Evolutionary conservation across 2,797 vertebrate species (phyloP).

Genomic region (Mormyrus proboscirostris): DNA sequence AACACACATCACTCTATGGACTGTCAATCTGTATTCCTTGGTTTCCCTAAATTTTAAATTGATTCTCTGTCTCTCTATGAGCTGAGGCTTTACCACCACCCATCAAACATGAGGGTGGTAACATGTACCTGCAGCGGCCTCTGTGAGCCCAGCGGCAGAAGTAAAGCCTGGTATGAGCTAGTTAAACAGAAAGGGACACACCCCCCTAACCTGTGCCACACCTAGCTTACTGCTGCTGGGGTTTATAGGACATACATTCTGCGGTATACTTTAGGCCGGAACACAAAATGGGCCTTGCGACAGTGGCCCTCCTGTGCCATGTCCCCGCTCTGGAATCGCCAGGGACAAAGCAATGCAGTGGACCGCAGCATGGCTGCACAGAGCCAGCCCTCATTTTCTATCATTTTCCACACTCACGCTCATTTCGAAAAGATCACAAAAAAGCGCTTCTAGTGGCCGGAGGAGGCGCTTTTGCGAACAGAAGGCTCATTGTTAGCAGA

Average conservation of each 20-base stretch:
- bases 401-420: conserved; percentile 8
- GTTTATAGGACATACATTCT: neutral
- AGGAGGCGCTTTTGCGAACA: conserved; percentile 26
- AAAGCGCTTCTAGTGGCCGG: conserved; percentile 3
- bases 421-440: conserved; percentile 15
- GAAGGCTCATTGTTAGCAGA: conserved; percentile 33
- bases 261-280: neutral
- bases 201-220: too few species aligned
- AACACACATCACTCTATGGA: neutral
- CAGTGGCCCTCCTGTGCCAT: neutral
- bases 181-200: neutral
- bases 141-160: neutral
- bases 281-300: neutral
- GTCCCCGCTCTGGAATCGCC: neutral
- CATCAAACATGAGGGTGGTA: neutral
- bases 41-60: neutral
- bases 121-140: neutral
- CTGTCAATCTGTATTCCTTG: neutral
- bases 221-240: neutral
- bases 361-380: neutral
- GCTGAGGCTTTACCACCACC: neutral
- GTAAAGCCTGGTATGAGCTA: neutral
- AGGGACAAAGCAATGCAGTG: neutral
- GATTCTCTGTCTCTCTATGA: neutral
- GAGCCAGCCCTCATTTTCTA: conserved; percentile 1